Conservation (phyloP, 1,140 invertebrate species). For the Drosophila bocqueti region DNA sequence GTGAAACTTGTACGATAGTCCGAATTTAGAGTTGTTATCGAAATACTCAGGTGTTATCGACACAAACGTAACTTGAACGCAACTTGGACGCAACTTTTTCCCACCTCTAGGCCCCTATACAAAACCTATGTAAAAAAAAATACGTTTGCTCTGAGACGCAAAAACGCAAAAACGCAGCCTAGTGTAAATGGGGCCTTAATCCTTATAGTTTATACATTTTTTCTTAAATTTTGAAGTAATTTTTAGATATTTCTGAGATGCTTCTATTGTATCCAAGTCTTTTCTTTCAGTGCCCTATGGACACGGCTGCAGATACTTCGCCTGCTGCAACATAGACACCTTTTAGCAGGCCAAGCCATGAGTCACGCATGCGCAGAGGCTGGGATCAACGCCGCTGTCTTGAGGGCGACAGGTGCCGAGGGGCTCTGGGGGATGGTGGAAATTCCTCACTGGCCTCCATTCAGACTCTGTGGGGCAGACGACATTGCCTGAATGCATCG, state of each 20-base stretch:
- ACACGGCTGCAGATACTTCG: slow-evolving; percentile 11
- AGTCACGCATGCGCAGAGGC: slow-evolving; percentile 72
- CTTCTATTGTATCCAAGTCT: not conserved
- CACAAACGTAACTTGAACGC: too few relatives aligned
- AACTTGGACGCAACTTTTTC: too few relatives aligned
- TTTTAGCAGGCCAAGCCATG: slow-evolving; percentile 43
- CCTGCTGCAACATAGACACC: slow-evolving; percentile 6
- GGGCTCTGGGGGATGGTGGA: slow-evolving; percentile 4
- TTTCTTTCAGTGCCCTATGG: slow-evolving; percentile 1
- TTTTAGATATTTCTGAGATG: not conserved
- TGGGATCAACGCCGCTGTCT: slow-evolving; percentile 9
- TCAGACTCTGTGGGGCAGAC: slow-evolving; percentile 23
- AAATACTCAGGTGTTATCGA: too few relatives aligned
- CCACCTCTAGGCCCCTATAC: too few relatives aligned
- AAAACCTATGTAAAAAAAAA: too few relatives aligned
- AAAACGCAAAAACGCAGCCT: too few relatives aligned
- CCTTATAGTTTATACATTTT: not conserved
- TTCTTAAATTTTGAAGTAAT: not conserved
- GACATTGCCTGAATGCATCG: slow-evolving; percentile 43
- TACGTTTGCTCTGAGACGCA: too few relatives aligned
- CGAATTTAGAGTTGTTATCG: too few relatives aligned
- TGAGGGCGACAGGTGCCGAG: slow-evolving; percentile 24
- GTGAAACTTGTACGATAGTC: too few relatives aligned
- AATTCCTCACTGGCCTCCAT: slow-evolving; percentile 47
- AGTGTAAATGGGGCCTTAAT: too few relatives aligned